Evolutionary conservation across 1,140 invertebrate genomes (phyloP), one percentile per base, ranked within the genome.

Genomic region (Drosophila mayri): DNA sequence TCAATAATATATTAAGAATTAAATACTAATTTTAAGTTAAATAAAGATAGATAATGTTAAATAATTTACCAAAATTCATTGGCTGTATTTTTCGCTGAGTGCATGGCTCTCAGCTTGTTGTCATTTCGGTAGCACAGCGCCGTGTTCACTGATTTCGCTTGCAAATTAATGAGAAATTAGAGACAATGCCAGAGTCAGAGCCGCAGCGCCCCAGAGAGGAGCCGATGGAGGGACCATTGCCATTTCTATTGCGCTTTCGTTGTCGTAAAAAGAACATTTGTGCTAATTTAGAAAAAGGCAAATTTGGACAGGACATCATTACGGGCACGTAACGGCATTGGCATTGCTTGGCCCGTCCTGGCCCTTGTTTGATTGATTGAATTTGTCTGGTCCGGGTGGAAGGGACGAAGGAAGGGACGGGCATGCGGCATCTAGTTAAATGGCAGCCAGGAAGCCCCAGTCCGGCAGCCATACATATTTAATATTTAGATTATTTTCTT

Each of bases 131-230:
- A 41, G 40, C 41, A 68, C 52, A 32, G 44, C 50, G 49, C 70
- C 61, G 58, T 90, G 85, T 79, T 88, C 88, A 88, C 90, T 91
- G 88, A 91, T 91, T 91, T 91, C 76, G 91, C 90, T 91, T 91
- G 88, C 88, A 91, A 91, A 91, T 91, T 91, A 91, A 91, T 91
- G 88, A 90, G 84, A 91, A 91, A 90, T 90, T 90, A 90, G 86
- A 90, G 86, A 90, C 86, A 90, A 86, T 88, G 86, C 46, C 58
- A 44, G 68, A 67, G 62, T 62, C 49, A 49, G 55, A 75, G 44
- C 35, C 62, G 37, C 65, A 74, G 64, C 62, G 60, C 11, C 54
- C 25, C 50, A 44, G 47, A 35, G 18, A 60, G 49, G n/a, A 40
- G 72, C 55, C 50, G 35, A 49, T 47, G 37, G 60, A 7, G 25